Percentiles rank a stretch among this genome's conserved stretches.
Conservation (phyloP, 1,140 invertebrate species). For the Cecropterus lyciades region DNA sequence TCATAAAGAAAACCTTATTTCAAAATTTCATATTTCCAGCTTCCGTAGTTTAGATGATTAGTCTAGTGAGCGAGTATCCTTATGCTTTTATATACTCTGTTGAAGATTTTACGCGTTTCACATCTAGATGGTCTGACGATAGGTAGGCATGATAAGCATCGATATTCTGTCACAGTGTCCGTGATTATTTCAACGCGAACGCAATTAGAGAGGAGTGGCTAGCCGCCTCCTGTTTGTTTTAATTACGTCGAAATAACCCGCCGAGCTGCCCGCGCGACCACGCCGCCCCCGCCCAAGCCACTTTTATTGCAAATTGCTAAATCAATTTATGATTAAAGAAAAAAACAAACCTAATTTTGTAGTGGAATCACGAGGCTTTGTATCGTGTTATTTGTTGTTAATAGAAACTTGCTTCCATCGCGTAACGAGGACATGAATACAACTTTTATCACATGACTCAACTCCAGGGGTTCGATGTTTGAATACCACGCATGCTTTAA, state of each 20-base stretch:
- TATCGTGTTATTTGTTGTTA: not conserved
- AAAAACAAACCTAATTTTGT: conserved; percentile 55
- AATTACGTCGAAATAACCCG: conserved; percentile 79
- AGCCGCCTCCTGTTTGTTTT: conserved; percentile 81
- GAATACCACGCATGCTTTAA: too few species aligned
- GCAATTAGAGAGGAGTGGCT: conserved; percentile 80
- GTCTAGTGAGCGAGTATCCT: too few species aligned
- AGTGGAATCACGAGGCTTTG: conserved; percentile 14
- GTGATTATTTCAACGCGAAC: conserved; percentile 81
- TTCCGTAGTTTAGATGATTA: too few species aligned
- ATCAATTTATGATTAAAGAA: conserved; percentile 73
- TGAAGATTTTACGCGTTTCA: not conserved
- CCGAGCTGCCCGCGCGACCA: conserved; percentile 53
- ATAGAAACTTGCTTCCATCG: too few species aligned
- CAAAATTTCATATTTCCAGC: too few species aligned
- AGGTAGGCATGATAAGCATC: conserved; percentile 43
- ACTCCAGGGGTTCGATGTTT: too few species aligned
- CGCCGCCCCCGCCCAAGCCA: conserved; percentile 49
- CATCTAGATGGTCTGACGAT: not conserved
- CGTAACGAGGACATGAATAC: too few species aligned
- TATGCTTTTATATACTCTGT: too few species aligned
- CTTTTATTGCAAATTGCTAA: conserved; percentile 79
- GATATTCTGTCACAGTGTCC: conserved; percentile 63
- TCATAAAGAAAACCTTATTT: too few species aligned
- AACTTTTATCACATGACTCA: too few species aligned